Conservation (phyloP, 2,888 invertebrate genomes). For the Drosophila nr. perissopoda region DNA sequence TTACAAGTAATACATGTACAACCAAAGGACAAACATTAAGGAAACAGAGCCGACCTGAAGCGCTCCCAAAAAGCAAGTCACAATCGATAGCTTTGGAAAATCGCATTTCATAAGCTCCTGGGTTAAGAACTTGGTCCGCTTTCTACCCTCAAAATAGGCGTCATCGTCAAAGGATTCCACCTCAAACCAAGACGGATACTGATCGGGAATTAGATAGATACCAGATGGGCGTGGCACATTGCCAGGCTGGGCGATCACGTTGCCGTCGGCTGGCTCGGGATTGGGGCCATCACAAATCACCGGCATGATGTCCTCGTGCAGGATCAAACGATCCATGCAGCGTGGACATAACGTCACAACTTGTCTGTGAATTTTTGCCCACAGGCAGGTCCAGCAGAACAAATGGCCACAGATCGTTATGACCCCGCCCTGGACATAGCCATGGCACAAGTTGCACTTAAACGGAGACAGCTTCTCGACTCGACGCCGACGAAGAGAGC, state of each 20-base stretch:
- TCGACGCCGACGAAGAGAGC: neutral
- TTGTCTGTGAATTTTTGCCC: slow-evolving; percentile 20
- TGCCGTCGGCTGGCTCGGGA: neutral
- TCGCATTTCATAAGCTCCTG: neutral
- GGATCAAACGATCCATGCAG: slow-evolving; percentile 30
- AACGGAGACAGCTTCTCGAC: neutral
- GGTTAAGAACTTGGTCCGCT: neutral
- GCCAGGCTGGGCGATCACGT: slow-evolving; percentile 38
- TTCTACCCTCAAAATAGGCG: neutral
- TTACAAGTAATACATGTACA: no score
- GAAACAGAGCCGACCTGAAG: slow-evolving; percentile 10
- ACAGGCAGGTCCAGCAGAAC: slow-evolving; percentile 65
- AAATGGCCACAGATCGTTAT: slow-evolving; percentile 66
- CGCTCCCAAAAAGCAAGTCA: neutral
- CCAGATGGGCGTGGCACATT: slow-evolving; percentile 56
- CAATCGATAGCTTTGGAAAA: neutral
- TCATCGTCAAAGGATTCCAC: neutral
- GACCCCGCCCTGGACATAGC: slow-evolving; percentile 41
- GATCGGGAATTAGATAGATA: slow-evolving; percentile 14
- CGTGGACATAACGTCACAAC: slow-evolving; percentile 31
- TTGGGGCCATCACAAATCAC: slow-evolving; percentile 50
- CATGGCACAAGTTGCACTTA: slow-evolving; percentile 40
- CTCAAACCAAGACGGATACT: slow-evolving; percentile 42
- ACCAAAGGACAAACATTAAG: neutral
- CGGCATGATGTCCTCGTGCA: slow-evolving; percentile 64